Base-by-base conservation (phyloP, 2,797 vertebrate genomes). In the Tenualosa thibaudeaui region DNA sequence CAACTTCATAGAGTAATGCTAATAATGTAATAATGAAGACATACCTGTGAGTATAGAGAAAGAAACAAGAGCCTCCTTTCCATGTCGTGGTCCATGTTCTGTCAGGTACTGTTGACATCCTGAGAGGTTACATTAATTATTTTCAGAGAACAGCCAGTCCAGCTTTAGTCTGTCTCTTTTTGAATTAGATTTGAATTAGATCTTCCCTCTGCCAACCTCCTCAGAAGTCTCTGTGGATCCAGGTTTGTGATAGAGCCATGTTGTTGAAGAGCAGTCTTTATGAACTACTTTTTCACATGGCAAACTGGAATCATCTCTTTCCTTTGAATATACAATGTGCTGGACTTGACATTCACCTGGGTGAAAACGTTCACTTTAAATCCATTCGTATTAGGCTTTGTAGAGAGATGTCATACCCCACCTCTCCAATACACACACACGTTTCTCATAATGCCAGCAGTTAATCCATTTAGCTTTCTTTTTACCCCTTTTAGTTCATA, bases 301-400 rank as follows among this genome's bases (percentile, higher is more conserved):
- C 10, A 65, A 7, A 60, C 40, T 58, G 3, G 40, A 22, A 60
- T 40, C 56, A 19, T 60, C 31, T 56, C 40, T 19, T 8, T 60
- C 26, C 22, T 60, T 56, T 46, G 22, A n/a, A 24, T 58, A 62
- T 9, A n/a, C 50, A 83, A 31, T 58, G 17, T 58, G 24, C 8
- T 1, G 0, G 0, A 68, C 8, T 3, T 84, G 86, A 91, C 82
- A 91, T 89, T 43, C 0, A 1, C 37, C 26, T 81, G 1, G 84
- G 40, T 9, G 71, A 62, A 83, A 54, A 81, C 9, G 22, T 68
- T 68, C n/a, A 10, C 7, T 51, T 51, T 12, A 13, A 51, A 51
- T 6, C 50, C 50, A 51, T 2, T 51, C 46, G 3, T 46, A 46
- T 31, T 0, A 31, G 31, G 31, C 31, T 31, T 31, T 31, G 31